phyloP scores from a whole-genome alignment of 2,888 invertebrate genomes.

The Dicroscelio sp. region DNA sequence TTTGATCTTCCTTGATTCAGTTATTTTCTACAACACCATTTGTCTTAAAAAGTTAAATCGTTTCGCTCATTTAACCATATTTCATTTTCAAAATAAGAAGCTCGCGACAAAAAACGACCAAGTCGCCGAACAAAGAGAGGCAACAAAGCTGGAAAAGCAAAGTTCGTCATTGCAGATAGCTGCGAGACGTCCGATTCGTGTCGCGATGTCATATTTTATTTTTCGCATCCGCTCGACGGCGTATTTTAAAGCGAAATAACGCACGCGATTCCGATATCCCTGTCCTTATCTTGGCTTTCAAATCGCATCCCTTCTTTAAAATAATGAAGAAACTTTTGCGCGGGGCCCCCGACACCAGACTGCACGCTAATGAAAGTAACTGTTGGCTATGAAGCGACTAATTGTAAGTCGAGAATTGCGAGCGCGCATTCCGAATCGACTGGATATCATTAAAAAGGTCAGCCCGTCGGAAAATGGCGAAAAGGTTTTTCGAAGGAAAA shows the following conservation, averaged over 20 bases:
- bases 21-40: too few relatives aligned
- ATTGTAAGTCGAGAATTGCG: slow-evolving; percentile 78
- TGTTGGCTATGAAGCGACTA: slow-evolving; percentile 80
- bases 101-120: not conserved
- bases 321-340: slow-evolving; percentile 80
- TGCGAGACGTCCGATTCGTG: slow-evolving; percentile 50
- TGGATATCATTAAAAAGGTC: slow-evolving; percentile 80
- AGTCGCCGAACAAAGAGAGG: not conserved
- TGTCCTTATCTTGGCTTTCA: slow-evolving; percentile 64
- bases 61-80: not conserved
- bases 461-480: slow-evolving; percentile 73
- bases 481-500: slow-evolving; percentile 76
- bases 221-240: slow-evolving; percentile 37
- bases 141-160: slow-evolving; percentile 31
- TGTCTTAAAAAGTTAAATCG: too few relatives aligned
- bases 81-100: slow-evolving; percentile 19
- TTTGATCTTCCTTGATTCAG: too few relatives aligned
- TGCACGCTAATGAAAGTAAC: slow-evolving; percentile 81
- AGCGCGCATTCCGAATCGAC: slow-evolving; percentile 78
- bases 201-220: slow-evolving; percentile 74
- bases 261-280: slow-evolving; percentile 53
- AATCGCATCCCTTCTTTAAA: slow-evolving; percentile 66
- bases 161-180: slow-evolving; percentile 51
- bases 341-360: slow-evolving; percentile 70
- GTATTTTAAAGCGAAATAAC: slow-evolving; percentile 63